These are phyloP conservation scores for Ellobium chinense DNA, from an alignment of 2,888 invertebrate species.

Conservation along the genomic window DNA sequence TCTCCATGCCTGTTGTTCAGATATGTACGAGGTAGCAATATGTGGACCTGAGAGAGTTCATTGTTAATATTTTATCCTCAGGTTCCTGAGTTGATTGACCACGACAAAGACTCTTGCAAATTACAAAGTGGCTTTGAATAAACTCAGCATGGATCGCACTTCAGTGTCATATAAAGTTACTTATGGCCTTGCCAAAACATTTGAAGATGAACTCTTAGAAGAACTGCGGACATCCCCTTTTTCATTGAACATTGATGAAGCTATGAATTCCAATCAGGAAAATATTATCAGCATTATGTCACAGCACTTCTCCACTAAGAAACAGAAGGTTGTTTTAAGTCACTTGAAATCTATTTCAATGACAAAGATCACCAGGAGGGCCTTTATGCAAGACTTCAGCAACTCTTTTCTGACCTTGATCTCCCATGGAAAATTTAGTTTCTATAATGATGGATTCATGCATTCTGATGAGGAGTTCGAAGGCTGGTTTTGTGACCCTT, in stretches of 20 bases:
- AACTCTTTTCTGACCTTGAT: not conserved
- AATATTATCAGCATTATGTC: conserved; percentile 41
- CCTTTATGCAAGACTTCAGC: conserved; percentile 16
- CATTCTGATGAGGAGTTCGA: conserved; percentile 56
- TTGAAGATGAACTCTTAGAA: conserved; percentile 24
- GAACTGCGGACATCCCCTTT: conserved; percentile 24
- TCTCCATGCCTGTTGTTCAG: too few species aligned
- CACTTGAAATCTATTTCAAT: conserved; percentile 35
- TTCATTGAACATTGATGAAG: conserved; percentile 49
- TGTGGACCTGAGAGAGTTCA: too few species aligned
- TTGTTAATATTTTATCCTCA: too few species aligned
- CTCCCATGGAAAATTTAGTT: conserved; percentile 59
- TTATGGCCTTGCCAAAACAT: conserved; percentile 29
- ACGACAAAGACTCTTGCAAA: too few species aligned
- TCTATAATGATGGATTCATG: conserved; percentile 60
- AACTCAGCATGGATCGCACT: too few species aligned
- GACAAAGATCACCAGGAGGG: conserved; percentile 14
- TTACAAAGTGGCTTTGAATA: too few species aligned
- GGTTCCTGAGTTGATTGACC: too few species aligned
- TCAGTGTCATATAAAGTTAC: conserved; percentile 43
- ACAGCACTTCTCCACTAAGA: conserved; percentile 9
- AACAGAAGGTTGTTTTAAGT: conserved; percentile 21
- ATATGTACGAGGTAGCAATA: too few species aligned
- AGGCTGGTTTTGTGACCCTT: conserved; percentile 49
- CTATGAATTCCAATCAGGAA: conserved; percentile 31